Percentiles rank a stretch among this genome's conserved stretches.
Conservation (phyloP, 1,140 invertebrate species). For the Bradysia coprophila region DNA sequence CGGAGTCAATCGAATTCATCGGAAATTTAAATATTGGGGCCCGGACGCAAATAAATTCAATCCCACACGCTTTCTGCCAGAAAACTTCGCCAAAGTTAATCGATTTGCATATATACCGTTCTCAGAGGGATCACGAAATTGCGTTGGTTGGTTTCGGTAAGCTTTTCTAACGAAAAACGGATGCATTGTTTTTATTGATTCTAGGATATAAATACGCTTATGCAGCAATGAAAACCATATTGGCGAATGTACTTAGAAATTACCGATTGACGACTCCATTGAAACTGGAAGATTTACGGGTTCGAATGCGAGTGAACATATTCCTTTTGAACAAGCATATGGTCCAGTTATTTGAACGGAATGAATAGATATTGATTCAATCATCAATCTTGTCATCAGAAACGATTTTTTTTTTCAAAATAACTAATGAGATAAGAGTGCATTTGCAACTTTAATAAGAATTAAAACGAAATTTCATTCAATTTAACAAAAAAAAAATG, state of each 20-base stretch:
- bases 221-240: conserved; percentile 23
- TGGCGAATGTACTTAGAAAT: conserved; percentile 18
- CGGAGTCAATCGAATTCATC: conserved; percentile 18
- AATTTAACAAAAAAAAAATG: too few relatives aligned
- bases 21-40: conserved; percentile 16
- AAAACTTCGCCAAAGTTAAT: conserved; percentile 28
- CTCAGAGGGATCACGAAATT: conserved; percentile 39
- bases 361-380: too few relatives aligned
- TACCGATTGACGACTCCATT: conserved; percentile 11
- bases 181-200: too few relatives aligned
- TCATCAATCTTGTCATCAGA: too few relatives aligned
- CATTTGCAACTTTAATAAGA: too few relatives aligned
- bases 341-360: too few relatives aligned
- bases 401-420: too few relatives aligned
- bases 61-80: conserved; percentile 44
- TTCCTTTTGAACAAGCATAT: neutral
- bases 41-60: conserved; percentile 28
- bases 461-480: too few relatives aligned
- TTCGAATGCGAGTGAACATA: neutral
- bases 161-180: conserved; percentile 1
- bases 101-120: conserved; percentile 39
- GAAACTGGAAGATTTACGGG: neutral
- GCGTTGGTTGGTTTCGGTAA: conserved; percentile 31
- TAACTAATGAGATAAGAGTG: too few relatives aligned
- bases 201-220: conserved; percentile 25